Percentiles rank a stretch among this genome's conserved stretches.
Evolutionary conservation across 2,797 vertebrate species (phyloP).

Genomic region (Loris lydekkerianus): DNA sequence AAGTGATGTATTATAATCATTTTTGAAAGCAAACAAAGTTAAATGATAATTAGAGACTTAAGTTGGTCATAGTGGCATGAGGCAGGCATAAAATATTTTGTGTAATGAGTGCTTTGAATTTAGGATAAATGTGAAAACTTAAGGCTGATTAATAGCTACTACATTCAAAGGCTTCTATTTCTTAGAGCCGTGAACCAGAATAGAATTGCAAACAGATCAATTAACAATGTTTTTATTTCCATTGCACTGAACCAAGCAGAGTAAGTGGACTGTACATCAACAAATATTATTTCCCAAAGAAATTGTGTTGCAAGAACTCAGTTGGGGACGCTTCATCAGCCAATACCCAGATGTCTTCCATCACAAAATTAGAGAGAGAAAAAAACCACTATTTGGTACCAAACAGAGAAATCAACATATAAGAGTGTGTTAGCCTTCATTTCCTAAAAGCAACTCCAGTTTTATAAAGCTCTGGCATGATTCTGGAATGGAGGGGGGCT

Average conservation of each 20-base stretch:
- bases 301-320: conserved; percentile 83
- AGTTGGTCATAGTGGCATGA: conserved; percentile 74
- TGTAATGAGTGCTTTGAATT: conserved; percentile 84
- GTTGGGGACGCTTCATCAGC: conserved; percentile 71
- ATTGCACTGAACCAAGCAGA: conserved; percentile 82
- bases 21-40: conserved; percentile 74
- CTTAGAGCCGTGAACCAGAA: conserved; percentile 78
- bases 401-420: background rate
- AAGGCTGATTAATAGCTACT: conserved; percentile 81
- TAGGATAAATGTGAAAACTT: conserved; percentile 82
- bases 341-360: conserved; percentile 66
- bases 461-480: background rate
- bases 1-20: conserved; percentile 69
- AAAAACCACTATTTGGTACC: background rate
- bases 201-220: conserved; percentile 86
- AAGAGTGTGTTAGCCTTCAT: background rate
- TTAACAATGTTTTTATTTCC: conserved; percentile 84
- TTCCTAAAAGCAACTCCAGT: background rate
- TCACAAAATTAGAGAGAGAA: conserved; percentile 40
- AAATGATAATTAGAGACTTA: conserved; percentile 80
- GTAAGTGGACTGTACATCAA: conserved; percentile 77
- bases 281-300: conserved; percentile 80
- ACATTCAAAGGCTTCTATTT: conserved; percentile 81
- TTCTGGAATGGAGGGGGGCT: background rate
- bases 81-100: conserved; percentile 80